These are phyloP conservation scores for Dynastes grantii DNA, from an alignment of 2,888 invertebrate genomes.

Conservation along the genomic window DNA sequence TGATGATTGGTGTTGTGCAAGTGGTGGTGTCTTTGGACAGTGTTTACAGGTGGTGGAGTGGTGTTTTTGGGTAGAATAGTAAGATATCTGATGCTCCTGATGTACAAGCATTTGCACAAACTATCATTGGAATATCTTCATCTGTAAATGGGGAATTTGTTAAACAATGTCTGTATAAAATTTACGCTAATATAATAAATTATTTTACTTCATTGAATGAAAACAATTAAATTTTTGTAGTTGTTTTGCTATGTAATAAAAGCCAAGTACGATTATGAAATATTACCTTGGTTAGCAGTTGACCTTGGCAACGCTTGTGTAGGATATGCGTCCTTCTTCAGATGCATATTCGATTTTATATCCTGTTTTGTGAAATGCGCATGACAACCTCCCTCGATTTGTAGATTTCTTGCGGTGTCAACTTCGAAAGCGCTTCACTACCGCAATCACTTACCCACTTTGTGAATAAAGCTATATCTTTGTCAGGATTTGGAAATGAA, in stretches of 20 bases:
- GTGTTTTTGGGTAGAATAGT: not conserved
- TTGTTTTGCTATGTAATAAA: not conserved
- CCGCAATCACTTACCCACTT: not conserved
- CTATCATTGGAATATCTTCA: not conserved
- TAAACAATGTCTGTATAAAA: not conserved
- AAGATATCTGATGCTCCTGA: not conserved
- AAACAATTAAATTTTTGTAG: not conserved
- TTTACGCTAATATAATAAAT: no score
- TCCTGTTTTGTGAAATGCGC: not conserved
- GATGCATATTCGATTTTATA: not conserved
- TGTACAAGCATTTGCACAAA: not conserved
- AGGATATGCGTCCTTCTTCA: not conserved
- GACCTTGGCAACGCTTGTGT: not conserved
- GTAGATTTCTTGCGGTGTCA: not conserved
- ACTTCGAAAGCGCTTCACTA: not conserved
- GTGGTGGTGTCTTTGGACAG: not conserved
- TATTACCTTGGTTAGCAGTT: not conserved
- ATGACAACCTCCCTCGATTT: not conserved
- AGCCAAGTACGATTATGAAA: not conserved
- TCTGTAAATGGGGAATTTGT: not conserved
- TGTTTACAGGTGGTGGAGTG: not conserved
- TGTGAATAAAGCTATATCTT: not conserved
- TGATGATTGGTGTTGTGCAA: no score
- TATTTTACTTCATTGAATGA: no score
- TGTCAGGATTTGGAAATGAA: not conserved